Evolutionary conservation across 2,888 invertebrate genomes (phyloP).

Genomic region (Calameuta idolon): DNA sequence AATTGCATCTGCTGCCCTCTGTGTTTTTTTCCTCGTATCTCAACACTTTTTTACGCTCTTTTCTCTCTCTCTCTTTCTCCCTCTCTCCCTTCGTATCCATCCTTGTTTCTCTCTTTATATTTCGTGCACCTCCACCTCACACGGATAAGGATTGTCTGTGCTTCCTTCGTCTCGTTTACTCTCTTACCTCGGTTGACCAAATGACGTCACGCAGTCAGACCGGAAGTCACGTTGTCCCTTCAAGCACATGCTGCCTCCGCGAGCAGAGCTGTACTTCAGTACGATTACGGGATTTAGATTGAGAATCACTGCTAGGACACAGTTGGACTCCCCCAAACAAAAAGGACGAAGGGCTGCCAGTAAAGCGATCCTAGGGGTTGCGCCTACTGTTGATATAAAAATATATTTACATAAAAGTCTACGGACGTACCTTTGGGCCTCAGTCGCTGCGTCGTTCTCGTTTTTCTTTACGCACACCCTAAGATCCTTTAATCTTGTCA

Average conservation of each 20-base stretch:
- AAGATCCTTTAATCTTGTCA: slow-evolving; percentile 39
- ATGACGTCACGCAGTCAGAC: slow-evolving; percentile 16
- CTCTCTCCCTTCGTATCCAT: slow-evolving; percentile 2
- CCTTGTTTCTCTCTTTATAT: slow-evolving; percentile 1
- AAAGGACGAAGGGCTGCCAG: not conserved
- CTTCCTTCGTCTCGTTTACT: slow-evolving; percentile 15
- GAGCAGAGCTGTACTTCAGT: not conserved
- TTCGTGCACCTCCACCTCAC: not conserved
- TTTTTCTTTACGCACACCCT: not conserved
- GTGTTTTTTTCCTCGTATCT: not conserved
- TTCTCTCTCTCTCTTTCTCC: no score
- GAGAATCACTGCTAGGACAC: not conserved
- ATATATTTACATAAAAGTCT: not conserved
- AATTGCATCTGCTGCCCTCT: not conserved
- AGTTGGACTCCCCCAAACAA: not conserved
- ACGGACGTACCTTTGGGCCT: not conserved
- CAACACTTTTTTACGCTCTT: not conserved
- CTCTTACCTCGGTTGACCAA: slow-evolving; percentile 19
- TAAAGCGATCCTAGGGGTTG: not conserved
- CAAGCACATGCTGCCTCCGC: not conserved
- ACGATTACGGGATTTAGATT: not conserved
- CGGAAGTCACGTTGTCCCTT: not conserved
- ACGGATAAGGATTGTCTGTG: not conserved
- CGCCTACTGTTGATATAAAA: not conserved
- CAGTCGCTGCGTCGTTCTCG: not conserved